Evolutionary conservation across 2,797 vertebrate genomes (phyloP).

Genomic region (Esox masquinongy): DNA sequence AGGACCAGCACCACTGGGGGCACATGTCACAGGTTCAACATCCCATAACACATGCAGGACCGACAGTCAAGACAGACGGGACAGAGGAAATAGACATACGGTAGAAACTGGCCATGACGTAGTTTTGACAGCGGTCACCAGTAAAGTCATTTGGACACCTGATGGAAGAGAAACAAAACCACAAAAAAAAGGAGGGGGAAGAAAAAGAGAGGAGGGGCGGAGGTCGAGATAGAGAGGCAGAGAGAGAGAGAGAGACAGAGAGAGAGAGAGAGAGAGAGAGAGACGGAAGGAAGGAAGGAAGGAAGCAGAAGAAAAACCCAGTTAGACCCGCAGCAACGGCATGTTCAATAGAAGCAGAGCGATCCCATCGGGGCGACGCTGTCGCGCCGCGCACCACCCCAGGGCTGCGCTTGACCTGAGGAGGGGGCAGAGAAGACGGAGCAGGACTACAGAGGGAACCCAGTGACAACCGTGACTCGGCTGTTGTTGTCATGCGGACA

Average conservation of each 20-base stretch:
- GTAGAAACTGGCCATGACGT: constrained; percentile 99
- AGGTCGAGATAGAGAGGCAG: constrained; percentile 78
- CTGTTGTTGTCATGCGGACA: constrained; percentile 84
- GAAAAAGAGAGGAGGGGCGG: constrained; percentile 79
- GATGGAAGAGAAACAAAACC: constrained; percentile 85
- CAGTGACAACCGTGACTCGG: constrained; percentile 71
- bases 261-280: constrained; percentile 64
- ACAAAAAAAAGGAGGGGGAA: constrained; percentile 87
- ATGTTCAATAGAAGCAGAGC: constrained; percentile 75
- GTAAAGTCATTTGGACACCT: constrained; percentile 99
- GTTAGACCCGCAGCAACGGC: constrained; percentile 79
- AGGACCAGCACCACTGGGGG: constrained; percentile 46
- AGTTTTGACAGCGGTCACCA: constrained; percentile 99
- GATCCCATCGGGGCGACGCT: constrained; percentile 70
- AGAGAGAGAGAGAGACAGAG: constrained; percentile 38
- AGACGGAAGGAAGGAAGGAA: constrained; percentile 64
- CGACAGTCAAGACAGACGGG: constrained; percentile 73
- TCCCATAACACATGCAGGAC: constrained; percentile 60
- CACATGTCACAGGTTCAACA: constrained; percentile 51
- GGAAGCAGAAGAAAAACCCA: constrained; percentile 84
- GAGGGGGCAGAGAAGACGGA: constrained; percentile 48
- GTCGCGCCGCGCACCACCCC: constrained; percentile 62
- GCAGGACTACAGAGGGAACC: constrained; percentile 69
- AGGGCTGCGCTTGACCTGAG: constrained; percentile 68
- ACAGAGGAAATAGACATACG: constrained; percentile 97